Evolutionary conservation across 2,113 vertebrate genomes (phyloP), one percentile per base, ranked within the genome.

Genomic region (Pelecanoides urinatrix): DNA sequence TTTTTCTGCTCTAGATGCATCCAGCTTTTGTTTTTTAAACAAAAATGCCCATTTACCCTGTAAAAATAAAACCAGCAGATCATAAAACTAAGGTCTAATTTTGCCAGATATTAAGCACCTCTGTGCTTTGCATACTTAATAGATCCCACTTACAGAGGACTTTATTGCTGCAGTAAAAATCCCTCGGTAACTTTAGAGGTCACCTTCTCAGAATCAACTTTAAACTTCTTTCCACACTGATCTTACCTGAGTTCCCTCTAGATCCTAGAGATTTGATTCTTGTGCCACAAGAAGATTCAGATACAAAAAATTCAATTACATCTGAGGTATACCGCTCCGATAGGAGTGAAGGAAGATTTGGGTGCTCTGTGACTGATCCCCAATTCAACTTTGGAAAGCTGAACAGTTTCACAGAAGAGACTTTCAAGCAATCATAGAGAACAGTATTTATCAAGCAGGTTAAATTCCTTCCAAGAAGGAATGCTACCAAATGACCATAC

Each of bases 311-410:
- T 5, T 40, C 12, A 62, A 21, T 32, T 77, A 67, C 15, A 36
- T 12, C 36, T 32, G 15, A 16, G 50, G n/a, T 9, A 25, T 6
- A n/a, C 27, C 0, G 2, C n/a, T 63, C n/a, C 4, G 3, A 9
- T 16, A 66, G 13, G 15, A 47, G 29, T 2, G 4, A 90, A 55
- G 21, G 20, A 44, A 66, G 14, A 18, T 56, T 67, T 32, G 16
- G 15, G 27, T 66, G 17, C 38, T 66, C 50, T 79, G n/a, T 55
- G 38, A 65, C 19, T 62, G 20, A 75, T 36, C 13, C 21, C 16
- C 32, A 76, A 4, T 25, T 74, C 68, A 91, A 19, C 22, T 42
- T n/a, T 20, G 10, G 32, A 40, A 77, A 86, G 19, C 9, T 13
- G 29, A 76, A 36, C 13, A 26, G 11, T 62, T 71, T 50, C 45